Base-by-base conservation (phyloP, 2,113 vertebrate species). In the Protomyctophum bolini region DNA sequence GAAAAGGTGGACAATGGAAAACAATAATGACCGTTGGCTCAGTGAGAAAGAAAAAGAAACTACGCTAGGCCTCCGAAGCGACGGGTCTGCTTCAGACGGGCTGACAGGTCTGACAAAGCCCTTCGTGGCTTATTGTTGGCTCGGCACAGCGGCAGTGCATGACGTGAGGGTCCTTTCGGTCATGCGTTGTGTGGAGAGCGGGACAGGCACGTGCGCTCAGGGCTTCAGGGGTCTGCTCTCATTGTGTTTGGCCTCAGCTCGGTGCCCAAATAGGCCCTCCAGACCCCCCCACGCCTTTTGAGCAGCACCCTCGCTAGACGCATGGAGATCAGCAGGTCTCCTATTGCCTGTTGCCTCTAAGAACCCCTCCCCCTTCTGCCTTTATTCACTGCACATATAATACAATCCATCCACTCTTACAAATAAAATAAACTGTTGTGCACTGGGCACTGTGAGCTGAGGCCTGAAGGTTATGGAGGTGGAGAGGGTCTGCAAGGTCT, bases 101-200 rank as follows among this genome's bases (percentile, higher is more conserved):
- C 77, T 68, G 83, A 82, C 77, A 78, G 83, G 5, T 15, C 67
- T 77, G 73, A 87, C 77, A 82, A 82, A 86, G 83, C 63, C 64
- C 54, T 80, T 78, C 77, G 77, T 80, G 76, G 66, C 79, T 41
- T 86, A 50, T 69, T 85, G 76, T 86, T 85, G 81, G 73, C 10
- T 67, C 46, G 68, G 70, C 72, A 70, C 71, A 75, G 73, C 76
- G 74, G 73, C 68, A 66, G 73, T 73, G n/a, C n/a, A n/a, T n/a
- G 10, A 71, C 61, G 70, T 64, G 73, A 78, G 54, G 52, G 69
- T 73, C 68, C 54, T 79, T 66, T 66, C 33, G 66, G 77, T 78
- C 52, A 47, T 70, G 80, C 72, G 73, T 82, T 70, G 64, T 71
- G 77, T 70, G 57, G 15, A 50, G 58, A 66, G 57, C 33, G 66